Base-by-base conservation (phyloP, 2,113 vertebrate genomes). In the Sarotherodon lohbergeri region DNA sequence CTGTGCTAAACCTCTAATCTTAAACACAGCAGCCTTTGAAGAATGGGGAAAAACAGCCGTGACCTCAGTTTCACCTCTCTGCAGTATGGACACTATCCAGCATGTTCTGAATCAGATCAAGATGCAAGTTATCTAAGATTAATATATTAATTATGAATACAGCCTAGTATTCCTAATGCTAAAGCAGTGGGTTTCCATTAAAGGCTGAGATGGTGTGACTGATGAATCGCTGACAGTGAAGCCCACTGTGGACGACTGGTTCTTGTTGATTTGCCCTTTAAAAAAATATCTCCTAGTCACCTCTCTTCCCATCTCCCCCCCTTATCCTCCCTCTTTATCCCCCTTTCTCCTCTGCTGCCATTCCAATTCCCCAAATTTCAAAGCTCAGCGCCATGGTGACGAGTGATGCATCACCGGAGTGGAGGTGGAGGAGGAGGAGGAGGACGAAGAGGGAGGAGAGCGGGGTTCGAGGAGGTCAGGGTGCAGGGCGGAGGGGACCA, bases 391-490 rank as follows among this genome's bases (percentile, higher is more conserved):
- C 94, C 95, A 96, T 96, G 95, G 92, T 79, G 90, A 97, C 96
- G 78, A 84, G 86, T 82, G 93, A 95, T 95, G 92, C 93, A 96
- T 92, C 93, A 94, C 91, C 86, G 34, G 84, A 88, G 29, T 5
- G 8, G 57, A 57, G 55, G 56, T 5, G 27, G 29, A 19, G 29
- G 83, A 55, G 55, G 22, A 93, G 89, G 86, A 90, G 61, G 82
- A 81, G 27, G 43, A 83, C 76, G 82, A 46, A 66, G 86, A 84
- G 89, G 91, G 87, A 83, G 88, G 90, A 78, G 90, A 85, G 84
- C 43, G 2, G 90, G 93, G 94, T 92, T 94, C 81, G 93, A 89
- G 88, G 92, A 93, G 96, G 96, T 97, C 96, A 96, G 93, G 94
- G 95, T 91, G 91, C 91, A 87, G 94, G 91, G 92, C 68, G 92